Evolutionary conservation across 2,888 invertebrate genomes (phyloP), one percentile per base, ranked within the genome.

Genomic region (Pandemis corylana): DNA sequence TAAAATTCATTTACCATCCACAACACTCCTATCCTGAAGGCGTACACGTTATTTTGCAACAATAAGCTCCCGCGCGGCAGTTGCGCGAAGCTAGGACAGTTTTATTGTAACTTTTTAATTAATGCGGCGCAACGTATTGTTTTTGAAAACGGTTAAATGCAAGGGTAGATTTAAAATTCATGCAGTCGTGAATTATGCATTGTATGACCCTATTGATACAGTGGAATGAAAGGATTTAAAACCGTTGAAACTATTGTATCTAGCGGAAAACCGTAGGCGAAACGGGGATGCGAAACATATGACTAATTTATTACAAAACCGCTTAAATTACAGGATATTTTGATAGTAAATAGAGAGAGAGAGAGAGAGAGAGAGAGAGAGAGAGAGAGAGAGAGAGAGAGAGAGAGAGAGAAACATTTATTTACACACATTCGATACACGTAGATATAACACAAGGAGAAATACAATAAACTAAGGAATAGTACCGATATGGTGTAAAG

Each of bases 41-140:
- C 56, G 7, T 9, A 56, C 7, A n/a, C 15, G 56, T 15, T n/a
- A 20, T 56, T 56, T 56, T 56, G 56, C 9, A 56, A 20, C 15
- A 9, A 56, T 1, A 20, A 15, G 0, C 13, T 10, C 5, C 7
- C 10, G 7, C n/a, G 36, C 7, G 49, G 36, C 36, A 49, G 9
- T 69, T 36, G 61, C 46, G 42, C 64, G 49, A 68, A 65, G 72
- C 68, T 63, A 67, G 75, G 72, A 73, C 53, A 77, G 36, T 68
- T 81, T 82, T 79, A 80, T 80, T 81, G 79, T 80, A 82, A 82
- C 78, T 85, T 87, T 86, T 86, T 83, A 86, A 86, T 86, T 83
- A 82, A 78, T 79, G 77, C 77, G 79, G 79, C 78, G 78, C 77
- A 80, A 80, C 78, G 78, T 75, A 81, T 85, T 83, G 82, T 85